Percentiles rank a stretch among this genome's conserved stretches.
Conservation (phyloP, 2,113 vertebrate genomes). For the Halichoerus grypus region DNA sequence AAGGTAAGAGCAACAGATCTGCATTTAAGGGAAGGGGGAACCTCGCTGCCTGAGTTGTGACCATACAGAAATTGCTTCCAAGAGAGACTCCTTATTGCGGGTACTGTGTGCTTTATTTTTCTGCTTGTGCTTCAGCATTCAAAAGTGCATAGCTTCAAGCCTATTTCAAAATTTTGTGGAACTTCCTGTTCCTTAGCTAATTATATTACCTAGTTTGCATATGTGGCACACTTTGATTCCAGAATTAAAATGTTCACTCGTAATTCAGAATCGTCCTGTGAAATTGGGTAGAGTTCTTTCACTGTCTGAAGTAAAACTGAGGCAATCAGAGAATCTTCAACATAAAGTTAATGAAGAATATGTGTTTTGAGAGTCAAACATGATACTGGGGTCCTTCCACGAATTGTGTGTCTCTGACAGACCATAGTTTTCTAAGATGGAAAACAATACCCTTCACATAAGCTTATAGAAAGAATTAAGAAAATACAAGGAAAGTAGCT, state of each 20-base stretch:
- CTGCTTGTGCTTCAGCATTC: background rate
- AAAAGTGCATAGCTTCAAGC: background rate
- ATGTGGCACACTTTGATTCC: background rate
- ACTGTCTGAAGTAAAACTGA: background rate
- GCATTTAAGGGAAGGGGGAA: background rate
- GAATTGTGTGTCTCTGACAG: background rate
- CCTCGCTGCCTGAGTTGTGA: background rate
- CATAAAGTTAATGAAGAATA: background rate
- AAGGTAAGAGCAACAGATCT: background rate
- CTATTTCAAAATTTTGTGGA: background rate
- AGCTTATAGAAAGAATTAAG: background rate
- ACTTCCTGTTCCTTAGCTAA: background rate
- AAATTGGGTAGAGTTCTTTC: background rate
- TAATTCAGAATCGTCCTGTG: background rate
- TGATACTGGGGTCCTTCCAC: background rate
- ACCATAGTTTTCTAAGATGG: background rate
- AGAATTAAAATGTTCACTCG: background rate
- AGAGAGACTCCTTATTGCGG: background rate
- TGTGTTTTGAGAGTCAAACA: background rate
- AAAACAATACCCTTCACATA: background rate
- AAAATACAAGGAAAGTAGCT: background rate
- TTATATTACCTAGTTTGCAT: background rate
- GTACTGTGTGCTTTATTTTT: background rate
- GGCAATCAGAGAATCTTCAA: background rate
- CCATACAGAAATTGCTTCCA: background rate